phyloP scores from a whole-genome alignment of 2,113 vertebrate species.

The Mormyrus iriodes region DNA sequence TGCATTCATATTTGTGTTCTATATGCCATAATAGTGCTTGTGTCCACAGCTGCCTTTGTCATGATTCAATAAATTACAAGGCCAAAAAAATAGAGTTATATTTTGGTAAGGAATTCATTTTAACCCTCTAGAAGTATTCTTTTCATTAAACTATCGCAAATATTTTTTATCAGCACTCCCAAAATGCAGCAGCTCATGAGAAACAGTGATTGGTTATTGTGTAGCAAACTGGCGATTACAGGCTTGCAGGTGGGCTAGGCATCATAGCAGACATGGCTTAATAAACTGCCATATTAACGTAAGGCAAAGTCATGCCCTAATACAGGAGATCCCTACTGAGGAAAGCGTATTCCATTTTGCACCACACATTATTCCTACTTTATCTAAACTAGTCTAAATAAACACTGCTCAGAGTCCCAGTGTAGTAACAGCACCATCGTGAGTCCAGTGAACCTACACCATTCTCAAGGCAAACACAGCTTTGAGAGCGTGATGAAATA shows the following conservation, averaged over 20 bases:
- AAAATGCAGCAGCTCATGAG: not conserved
- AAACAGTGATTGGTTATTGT: not conserved
- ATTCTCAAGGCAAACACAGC: not conserved
- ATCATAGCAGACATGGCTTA: conserved; percentile 16
- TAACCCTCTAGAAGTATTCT: not conserved
- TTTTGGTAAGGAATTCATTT: conserved; percentile 14
- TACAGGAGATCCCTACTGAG: not conserved
- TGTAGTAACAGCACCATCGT: too few species aligned
- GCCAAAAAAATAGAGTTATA: not conserved
- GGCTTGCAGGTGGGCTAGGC: conserved; percentile 12
- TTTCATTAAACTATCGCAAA: conserved; percentile 10
- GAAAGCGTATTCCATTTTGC: not conserved
- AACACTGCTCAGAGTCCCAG: too few species aligned
- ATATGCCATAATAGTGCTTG: conserved; percentile 56
- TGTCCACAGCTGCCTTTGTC: conserved; percentile 44
- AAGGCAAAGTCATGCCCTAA: not conserved
- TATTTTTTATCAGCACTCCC: conserved; percentile 3
- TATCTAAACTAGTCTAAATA: too few species aligned
- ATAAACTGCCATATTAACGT: not conserved
- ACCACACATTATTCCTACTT: not conserved
- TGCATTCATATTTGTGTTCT: conserved; percentile 48
- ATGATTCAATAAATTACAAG: conserved; percentile 50
- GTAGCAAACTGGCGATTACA: conserved; percentile 21
- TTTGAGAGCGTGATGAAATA: not conserved
- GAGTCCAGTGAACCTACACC: not conserved